Evolutionary conservation across 2,797 vertebrate genomes (phyloP).

Genomic region (Eulemur mongoz): DNA sequence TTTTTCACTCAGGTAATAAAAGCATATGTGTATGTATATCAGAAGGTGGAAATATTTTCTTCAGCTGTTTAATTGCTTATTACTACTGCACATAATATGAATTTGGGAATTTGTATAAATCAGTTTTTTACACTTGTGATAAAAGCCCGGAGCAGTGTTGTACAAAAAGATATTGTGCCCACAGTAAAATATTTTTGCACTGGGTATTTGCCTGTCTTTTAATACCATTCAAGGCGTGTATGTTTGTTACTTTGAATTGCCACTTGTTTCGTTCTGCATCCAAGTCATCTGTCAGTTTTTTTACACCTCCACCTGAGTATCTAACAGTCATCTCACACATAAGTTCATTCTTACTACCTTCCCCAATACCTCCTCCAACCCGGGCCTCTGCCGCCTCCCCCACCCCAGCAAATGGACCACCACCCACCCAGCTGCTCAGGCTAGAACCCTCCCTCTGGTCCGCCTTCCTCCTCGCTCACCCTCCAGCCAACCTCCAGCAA

Average conservation of each 20-base stretch:
- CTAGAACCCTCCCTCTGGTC: not conserved
- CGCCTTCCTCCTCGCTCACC: not conserved
- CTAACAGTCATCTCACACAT: not conserved
- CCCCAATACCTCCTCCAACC: not conserved
- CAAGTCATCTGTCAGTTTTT: not conserved
- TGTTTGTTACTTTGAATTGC: not conserved
- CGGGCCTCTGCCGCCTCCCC: not conserved
- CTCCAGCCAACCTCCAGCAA: not conserved
- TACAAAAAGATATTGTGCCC: not conserved
- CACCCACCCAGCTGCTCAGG: not conserved
- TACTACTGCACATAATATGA: not conserved
- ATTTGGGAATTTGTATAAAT: not conserved
- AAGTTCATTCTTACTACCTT: not conserved
- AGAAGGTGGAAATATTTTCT: not conserved
- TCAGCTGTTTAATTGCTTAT: conserved; percentile 2
- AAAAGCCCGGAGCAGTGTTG: not conserved
- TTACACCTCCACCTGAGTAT: not conserved
- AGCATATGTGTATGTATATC: not conserved
- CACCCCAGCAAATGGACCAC: not conserved
- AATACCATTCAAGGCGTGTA: not conserved
- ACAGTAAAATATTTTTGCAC: not conserved
- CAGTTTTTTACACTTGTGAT: not conserved
- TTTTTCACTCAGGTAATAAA: conserved; percentile 1
- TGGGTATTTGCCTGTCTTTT: not conserved
- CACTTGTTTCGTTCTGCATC: not conserved